Base-by-base conservation (phyloP, 2,888 invertebrate genomes). In the Pristionchus maxplancki region DNA sequence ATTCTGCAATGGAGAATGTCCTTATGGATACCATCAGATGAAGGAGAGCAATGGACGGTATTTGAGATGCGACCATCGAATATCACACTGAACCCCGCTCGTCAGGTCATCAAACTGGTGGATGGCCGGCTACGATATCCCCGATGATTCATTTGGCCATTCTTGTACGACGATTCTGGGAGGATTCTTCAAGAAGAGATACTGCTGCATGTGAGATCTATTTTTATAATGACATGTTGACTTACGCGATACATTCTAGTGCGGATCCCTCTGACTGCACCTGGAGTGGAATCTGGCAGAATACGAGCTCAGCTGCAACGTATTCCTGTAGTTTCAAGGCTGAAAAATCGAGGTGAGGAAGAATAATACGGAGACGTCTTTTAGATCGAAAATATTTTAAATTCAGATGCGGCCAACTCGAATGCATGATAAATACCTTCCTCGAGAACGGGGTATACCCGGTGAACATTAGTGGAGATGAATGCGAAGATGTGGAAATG, bases 131-230 rank as follows among this genome's bases (percentile, higher is more conserved):
- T 90, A 91, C 82, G 93, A 93, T 84, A 86, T 89, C 15, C 93
- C 93, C 1, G 93, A 93, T 88, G 91, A 92, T 17, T 91, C 91
- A 53, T 93, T 93, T 88, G 93, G 93, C 11, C 93, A 92, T 83
- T 92, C 93, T 17, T 93, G 93, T 85, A 90, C 92, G 34, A 93
- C 93, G 0, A 86, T 93, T 71, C 88, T 93, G 13, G 93, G 93
- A 50, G 90, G 90, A 24, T 92, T 90, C 74, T 93, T 93, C 89
- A 90, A 89, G 44, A 93, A 93, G 88, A 89, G 93, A 48, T 93
- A 93, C 89, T 93, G 93, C 78, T 93, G 93, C 91, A 93, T 34
- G 67, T 71, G 15, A 71, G 67, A 11, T 34, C 34, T 24, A 13
- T 71, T 71, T 67, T 8, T 31, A n/a, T 5, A 24, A 28, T 67